These are phyloP conservation scores for Pilophorus perplexus DNA, from an alignment of 2,888 invertebrate genomes.

Conservation along the genomic window DNA sequence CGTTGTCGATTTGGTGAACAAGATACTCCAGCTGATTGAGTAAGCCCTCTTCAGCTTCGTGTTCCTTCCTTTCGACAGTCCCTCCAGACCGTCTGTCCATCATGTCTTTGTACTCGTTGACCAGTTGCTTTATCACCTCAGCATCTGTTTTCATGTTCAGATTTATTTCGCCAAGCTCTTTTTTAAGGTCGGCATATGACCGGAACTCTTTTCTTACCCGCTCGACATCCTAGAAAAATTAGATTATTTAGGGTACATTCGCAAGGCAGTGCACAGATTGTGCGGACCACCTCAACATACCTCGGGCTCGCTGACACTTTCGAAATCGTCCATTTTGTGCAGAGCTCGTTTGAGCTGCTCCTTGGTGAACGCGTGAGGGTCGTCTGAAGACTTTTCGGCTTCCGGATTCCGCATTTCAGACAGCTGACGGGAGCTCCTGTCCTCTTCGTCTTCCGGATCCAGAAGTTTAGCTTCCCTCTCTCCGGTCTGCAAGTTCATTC, in stretches of 20 bases:
- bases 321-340: slow-evolving; percentile 40
- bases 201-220: slow-evolving; percentile 56
- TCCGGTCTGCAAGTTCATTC: slow-evolving; percentile 73
- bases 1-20: slow-evolving; percentile 77
- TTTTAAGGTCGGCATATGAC: slow-evolving; percentile 64
- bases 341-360: slow-evolving; percentile 39
- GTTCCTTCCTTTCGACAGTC: slow-evolving; percentile 46
- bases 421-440: slow-evolving; percentile 48
- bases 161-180: slow-evolving; percentile 62
- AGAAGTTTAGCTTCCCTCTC: slow-evolving; percentile 71
- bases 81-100: slow-evolving; percentile 52
- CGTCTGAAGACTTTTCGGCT: slow-evolving; percentile 1
- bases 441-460: slow-evolving; percentile 52
- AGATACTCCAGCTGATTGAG: slow-evolving; percentile 69
- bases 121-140: slow-evolving; percentile 61
- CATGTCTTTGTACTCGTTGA: slow-evolving; percentile 56
- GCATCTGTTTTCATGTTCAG: slow-evolving; percentile 65
- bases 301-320: slow-evolving; percentile 7
- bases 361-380: not conserved
- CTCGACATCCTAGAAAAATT: slow-evolving; percentile 51
- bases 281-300: not conserved
- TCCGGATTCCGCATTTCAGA: slow-evolving; percentile 41
- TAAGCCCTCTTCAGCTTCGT: slow-evolving; percentile 54
- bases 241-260: not conserved
- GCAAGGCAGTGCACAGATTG: too few species aligned